Base-by-base conservation (phyloP, 2,797 vertebrate species). In the Oryzias sinensis region DNA sequence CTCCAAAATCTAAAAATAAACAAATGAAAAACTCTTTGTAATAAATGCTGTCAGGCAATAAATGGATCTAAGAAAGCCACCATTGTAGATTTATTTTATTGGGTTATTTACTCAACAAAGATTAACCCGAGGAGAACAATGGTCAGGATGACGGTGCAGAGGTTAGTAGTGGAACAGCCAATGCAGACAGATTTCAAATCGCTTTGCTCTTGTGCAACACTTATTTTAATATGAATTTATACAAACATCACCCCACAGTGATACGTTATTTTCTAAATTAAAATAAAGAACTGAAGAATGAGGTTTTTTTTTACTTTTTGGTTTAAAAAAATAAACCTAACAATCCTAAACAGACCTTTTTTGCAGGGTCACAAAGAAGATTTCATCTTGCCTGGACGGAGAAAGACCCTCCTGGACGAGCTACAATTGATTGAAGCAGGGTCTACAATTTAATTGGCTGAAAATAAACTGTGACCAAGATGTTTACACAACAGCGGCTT, bases 51-150 rank as follows among this genome's bases (percentile, higher is more conserved):
- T 71, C 44, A 59, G 24, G 5, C 1, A 56, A 60, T 14, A 59
- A 18, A 13, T 50, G 17, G 27, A 54, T 69, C 44, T 68, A 64
- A 74, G 51, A 22, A 48, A 18, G 49, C 43, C 52, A 47, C 43
- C 14, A 48, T 72, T 65, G 47, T 44, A 56, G 57, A 44, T 55
- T 74, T 40, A 27, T 47, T 16, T 44, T 60, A 25, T 46, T 62
- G 47, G 43, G 49, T 56, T 71, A 53, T 51, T 65, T 66, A 47
- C 43, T 53, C 17, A 71, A 56, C 68, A 67, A 80, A 84, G 74
- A 78, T 84, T 76, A 77, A 65, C 53, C 52, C 13, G 46, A 63
- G 40, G 42, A 68, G 62, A 65, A 24, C 72, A 56, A 68, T 57
- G 24, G 49, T 29, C 55, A 65, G 47, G 41, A 66, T 27, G 53